Evolutionary conservation across 2,888 invertebrate genomes (phyloP).

Genomic region (Netelia fuscicornis): DNA sequence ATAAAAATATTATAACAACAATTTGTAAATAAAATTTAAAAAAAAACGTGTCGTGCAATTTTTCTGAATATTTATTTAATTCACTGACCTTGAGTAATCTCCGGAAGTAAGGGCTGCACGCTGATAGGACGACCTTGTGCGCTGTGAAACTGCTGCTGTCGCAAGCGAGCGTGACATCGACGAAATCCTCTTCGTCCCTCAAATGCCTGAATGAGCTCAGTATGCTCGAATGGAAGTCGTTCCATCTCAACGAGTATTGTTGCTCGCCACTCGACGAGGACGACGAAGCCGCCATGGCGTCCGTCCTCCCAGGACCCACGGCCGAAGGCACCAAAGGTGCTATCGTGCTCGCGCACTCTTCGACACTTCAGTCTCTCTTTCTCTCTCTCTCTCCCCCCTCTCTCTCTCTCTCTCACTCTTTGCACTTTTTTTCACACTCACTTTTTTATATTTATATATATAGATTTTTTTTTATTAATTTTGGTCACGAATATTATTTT

Average conservation of each 20-base stretch:
- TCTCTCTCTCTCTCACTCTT: conserved; percentile 35
- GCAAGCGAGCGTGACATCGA: conserved; percentile 96
- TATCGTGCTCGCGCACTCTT: conserved; percentile 81
- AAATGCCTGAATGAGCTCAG: conserved; percentile 95
- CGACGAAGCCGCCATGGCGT: conserved; percentile 84
- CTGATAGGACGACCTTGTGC: conserved; percentile 95
- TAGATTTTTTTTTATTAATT: not conserved
- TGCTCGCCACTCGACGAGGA: conserved; percentile 87
- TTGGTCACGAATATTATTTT: conserved; percentile 14
- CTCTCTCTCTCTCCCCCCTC: conserved; percentile 42
- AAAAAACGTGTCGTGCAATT: not conserved
- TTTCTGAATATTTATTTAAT: not conserved
- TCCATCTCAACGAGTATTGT: conserved; percentile 97
- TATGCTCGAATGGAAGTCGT: conserved; percentile 97
- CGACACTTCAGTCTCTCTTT: conserved; percentile 58
- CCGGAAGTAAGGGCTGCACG: conserved; percentile 97
- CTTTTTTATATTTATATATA: not conserved
- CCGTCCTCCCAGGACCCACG: conserved; percentile 85
- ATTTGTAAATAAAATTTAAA: conserved; percentile 4
- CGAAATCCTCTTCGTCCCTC: conserved; percentile 96
- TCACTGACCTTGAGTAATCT: conserved; percentile 90
- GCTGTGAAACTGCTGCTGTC: conserved; percentile 95
- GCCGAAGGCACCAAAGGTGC: conserved; percentile 85
- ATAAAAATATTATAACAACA: no score
- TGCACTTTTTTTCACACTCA: conserved; percentile 8